A percentile compares a stretch with the other conserved stretches of the same genome.
These are phyloP conservation scores for Agrilus mali DNA, from an alignment of 2,888 invertebrate genomes.

Conservation along the genomic window DNA sequence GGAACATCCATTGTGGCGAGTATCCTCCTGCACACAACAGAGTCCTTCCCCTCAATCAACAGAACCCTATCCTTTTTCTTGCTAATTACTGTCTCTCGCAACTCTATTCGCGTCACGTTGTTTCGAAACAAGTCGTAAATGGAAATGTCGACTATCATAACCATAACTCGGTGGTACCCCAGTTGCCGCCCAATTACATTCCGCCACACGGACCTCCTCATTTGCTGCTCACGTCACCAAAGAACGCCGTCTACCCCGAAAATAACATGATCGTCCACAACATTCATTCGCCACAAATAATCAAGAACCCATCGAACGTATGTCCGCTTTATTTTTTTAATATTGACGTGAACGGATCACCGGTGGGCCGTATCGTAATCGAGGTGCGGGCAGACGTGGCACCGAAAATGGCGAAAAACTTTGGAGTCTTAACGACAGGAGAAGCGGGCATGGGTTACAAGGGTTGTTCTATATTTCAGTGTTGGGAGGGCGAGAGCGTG, in stretches of 20 bases:
- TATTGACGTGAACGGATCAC: constrained; percentile 58
- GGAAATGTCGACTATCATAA: constrained; percentile 35
- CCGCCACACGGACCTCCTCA: constrained; percentile 17
- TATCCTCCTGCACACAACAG: constrained; percentile 32
- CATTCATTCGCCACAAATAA: constrained; percentile 41
- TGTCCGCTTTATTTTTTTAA: constrained; percentile 67
- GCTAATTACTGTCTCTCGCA: constrained; percentile 69
- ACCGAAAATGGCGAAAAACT: constrained; percentile 72
- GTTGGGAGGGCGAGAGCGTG: constrained; percentile 72
- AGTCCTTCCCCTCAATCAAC: constrained; percentile 34
- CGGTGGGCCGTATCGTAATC: constrained; percentile 60
- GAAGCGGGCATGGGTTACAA: constrained; percentile 66
- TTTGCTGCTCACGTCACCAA: constrained; percentile 20
- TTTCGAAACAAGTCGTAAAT: constrained; percentile 41
- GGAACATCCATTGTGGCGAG: constrained; percentile 48
- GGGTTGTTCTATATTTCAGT: constrained; percentile 69
- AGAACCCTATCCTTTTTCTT: constrained; percentile 58
- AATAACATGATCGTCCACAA: constrained; percentile 29
- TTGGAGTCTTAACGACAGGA: constrained; percentile 56
- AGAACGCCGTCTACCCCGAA: constrained; percentile 28
- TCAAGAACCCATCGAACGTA: constrained; percentile 42
- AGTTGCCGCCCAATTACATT: constrained; percentile 24
- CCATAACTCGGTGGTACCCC: constrained; percentile 29
- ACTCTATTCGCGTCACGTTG: constrained; percentile 51
- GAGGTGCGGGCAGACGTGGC: constrained; percentile 68